Conservation (phyloP, 2,888 invertebrate species). For the Scaptomyza reducta region DNA sequence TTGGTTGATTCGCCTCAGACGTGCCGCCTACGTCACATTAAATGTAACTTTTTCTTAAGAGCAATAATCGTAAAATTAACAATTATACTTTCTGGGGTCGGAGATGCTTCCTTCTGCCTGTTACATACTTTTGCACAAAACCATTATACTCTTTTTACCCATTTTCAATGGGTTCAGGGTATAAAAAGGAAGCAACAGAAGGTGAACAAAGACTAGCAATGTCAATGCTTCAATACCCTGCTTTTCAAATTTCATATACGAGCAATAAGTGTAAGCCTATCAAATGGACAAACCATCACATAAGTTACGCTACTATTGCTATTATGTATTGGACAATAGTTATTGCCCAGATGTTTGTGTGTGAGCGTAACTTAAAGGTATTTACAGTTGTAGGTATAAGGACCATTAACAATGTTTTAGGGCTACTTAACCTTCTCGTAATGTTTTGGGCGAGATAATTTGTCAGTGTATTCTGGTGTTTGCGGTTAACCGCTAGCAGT, state of each 20-base stretch:
- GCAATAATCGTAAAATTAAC: constrained; percentile 68
- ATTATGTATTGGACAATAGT: neutral
- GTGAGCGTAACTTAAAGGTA: neutral
- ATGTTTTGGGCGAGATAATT: neutral
- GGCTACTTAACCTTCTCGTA: neutral
- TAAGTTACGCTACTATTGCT: neutral
- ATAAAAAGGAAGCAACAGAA: constrained; percentile 47
- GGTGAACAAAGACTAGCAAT: constrained; percentile 30
- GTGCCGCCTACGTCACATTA: constrained; percentile 46
- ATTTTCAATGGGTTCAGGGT: no score
- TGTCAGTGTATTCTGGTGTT: neutral
- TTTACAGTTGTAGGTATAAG: neutral
- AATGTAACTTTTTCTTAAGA: constrained; percentile 14
- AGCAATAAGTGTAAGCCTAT: neutral
- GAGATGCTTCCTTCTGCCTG: no score
- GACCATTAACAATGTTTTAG: neutral
- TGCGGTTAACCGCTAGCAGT: constrained; percentile 33
- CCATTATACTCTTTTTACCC: no score
- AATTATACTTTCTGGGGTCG: no score
- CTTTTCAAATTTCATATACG: neutral
- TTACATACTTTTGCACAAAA: no score
- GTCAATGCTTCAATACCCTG: constrained; percentile 8
- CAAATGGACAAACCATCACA: neutral
- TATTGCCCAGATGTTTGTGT: neutral
- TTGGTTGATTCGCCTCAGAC: neutral